Percentiles rank a stretch among this genome's conserved stretches.
These are phyloP conservation scores for Leptopterna dolabrata DNA, from an alignment of 2,888 invertebrate genomes.

Conservation along the genomic window DNA sequence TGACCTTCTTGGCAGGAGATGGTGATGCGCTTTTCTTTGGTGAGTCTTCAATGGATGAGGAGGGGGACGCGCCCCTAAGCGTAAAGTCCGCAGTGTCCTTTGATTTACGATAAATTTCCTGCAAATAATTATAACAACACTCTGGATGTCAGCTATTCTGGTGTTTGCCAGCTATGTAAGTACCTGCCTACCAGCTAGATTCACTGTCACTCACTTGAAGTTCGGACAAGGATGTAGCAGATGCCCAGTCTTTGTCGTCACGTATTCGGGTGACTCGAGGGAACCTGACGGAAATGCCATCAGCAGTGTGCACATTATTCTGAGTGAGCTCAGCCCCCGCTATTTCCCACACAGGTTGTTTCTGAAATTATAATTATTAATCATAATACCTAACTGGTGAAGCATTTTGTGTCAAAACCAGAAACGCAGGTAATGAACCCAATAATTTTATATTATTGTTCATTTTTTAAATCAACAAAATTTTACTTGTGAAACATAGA, in stretches of 20 bases:
- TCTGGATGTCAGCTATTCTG: no score
- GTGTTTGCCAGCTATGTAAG: no score
- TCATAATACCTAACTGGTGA: no score
- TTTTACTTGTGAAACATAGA: no score
- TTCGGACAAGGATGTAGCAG: conserved; percentile 84
- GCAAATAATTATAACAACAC: conserved; percentile 5
- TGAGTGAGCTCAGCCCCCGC: conserved; percentile 76
- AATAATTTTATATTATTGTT: no score
- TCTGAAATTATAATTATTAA: conserved; percentile 64
- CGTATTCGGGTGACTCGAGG: conserved; percentile 88
- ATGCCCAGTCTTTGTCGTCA: conserved; percentile 85
- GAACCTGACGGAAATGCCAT: conserved; percentile 93
- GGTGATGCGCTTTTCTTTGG: not conserved
- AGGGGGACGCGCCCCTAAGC: conserved; percentile 63
- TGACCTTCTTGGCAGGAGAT: conserved; percentile 50
- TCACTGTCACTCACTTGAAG: conserved; percentile 69
- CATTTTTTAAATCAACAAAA: no score
- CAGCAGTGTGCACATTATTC: conserved; percentile 82
- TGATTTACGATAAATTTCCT: conserved; percentile 74
- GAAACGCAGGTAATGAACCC: no score
- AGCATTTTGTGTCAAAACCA: no score
- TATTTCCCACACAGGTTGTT: conserved; percentile 95
- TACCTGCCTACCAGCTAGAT: no score
- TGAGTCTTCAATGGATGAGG: not conserved
- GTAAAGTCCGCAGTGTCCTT: conserved; percentile 75